Base-by-base conservation (phyloP, 2,888 invertebrate genomes). In the Ceramica pisi region DNA sequence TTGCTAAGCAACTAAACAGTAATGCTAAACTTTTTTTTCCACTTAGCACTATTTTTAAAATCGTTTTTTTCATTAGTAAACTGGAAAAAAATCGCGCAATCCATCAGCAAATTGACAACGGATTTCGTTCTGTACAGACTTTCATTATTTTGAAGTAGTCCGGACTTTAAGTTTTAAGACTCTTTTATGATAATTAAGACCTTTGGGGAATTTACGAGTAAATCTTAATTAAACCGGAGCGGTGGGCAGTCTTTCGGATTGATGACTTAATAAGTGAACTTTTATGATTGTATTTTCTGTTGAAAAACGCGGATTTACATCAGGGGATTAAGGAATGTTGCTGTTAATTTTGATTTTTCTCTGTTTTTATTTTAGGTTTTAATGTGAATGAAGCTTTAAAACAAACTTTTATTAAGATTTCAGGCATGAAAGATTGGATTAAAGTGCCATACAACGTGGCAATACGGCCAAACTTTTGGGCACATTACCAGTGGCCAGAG, bases 91-190 rank as follows among this genome's bases (percentile, higher is more conserved):
- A 71, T 81, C 31, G 51, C 50, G 21, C 26, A 66, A 81, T 78
- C 72, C 68, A 78, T 81, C 78, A 80, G 51, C 38, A 23, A 78
- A 80, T 81, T 81, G 82, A 78, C 82, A 63, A 50, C 21, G 63
- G 72, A 64, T 78, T 67, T 68, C 26, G 21, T 62, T 77, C 53
- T 66, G 41, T 67, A 41, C 21, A 21, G 71, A 14, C 21, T 44
- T 65, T 73, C 67, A 81, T 81, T 80, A 81, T 82, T 64, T 51
- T 46, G 55, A 62, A 57, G 64, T 60, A 60, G 38, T 21, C 59
- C 31, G 46, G 59, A 53, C 19, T 81, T 60, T 35, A 41, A 63
- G 70, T 51, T 80, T 80, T 46, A 70, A 66, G 41, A 14, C 61
- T 67, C 38, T 81, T 75, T 67, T 66, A 65, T 62, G 26, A 63